phyloP scores from a whole-genome alignment of 2,888 invertebrate genomes.

The Drosophila hawaiiensis region DNA sequence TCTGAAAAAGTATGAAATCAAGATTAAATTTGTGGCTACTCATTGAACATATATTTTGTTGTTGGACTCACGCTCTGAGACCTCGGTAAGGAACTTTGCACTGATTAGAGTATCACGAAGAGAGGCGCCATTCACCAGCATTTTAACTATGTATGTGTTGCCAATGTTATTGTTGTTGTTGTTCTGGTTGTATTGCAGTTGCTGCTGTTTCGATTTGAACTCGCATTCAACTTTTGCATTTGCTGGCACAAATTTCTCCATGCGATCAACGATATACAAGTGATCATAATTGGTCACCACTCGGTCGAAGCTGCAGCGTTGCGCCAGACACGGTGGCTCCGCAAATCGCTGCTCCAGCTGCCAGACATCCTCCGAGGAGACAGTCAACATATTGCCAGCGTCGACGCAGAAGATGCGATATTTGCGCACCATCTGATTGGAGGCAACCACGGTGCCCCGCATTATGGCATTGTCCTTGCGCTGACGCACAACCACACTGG shows the following conservation, averaged over 20 bases:
- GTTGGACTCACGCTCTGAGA: slow-evolving; percentile 67
- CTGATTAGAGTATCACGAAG: slow-evolving; percentile 77
- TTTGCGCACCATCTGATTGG: slow-evolving; percentile 87
- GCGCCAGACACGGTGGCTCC: slow-evolving; percentile 89
- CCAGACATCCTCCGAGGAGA: slow-evolving; percentile 89
- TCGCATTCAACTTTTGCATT: slow-evolving; percentile 81
- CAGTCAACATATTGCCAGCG: slow-evolving; percentile 90
- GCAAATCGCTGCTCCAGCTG: slow-evolving; percentile 89
- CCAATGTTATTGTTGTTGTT: neutral
- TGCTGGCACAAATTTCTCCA: slow-evolving; percentile 83
- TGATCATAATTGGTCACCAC: slow-evolving; percentile 87
- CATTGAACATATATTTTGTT: neutral
- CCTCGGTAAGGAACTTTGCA: slow-evolving; percentile 78
- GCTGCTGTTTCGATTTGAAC: slow-evolving; percentile 66
- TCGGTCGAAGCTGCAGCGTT: slow-evolving; percentile 89
- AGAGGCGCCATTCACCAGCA: slow-evolving; percentile 81
- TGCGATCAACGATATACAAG: slow-evolving; percentile 83
- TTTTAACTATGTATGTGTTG: slow-evolving; percentile 78
- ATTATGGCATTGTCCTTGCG: slow-evolving; percentile 90
- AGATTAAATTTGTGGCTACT: neutral
- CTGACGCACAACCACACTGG: slow-evolving; percentile 89
- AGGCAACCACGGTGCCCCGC: slow-evolving; percentile 88
- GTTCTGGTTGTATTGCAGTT: slow-evolving; percentile 3
- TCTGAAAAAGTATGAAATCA: slow-evolving; percentile 54
- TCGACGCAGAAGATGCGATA: slow-evolving; percentile 91